phyloP scores from a whole-genome alignment of 2,113 vertebrate species.

The Baryphthengus martii region DNA sequence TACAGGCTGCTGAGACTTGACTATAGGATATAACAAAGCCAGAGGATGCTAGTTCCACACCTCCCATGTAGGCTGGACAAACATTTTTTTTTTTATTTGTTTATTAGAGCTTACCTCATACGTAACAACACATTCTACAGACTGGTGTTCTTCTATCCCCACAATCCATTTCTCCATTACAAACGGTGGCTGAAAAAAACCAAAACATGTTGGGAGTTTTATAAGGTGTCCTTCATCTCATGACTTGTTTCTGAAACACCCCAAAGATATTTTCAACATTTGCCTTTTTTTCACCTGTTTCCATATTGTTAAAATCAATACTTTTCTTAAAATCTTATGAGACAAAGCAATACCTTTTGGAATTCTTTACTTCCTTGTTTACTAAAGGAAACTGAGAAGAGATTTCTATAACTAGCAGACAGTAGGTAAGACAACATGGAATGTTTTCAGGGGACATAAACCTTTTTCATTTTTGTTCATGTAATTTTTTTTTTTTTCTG shows the following conservation, averaged over 20 bases:
- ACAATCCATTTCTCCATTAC: constrained; percentile 98
- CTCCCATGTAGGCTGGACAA: not conserved
- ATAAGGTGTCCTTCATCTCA: not conserved
- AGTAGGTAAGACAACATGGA: not conserved
- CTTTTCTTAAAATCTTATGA: not conserved
- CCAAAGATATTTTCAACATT: not conserved
- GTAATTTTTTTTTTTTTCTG: not conserved
- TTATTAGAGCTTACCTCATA: constrained; percentile 85
- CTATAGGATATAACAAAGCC: constrained; percentile 20
- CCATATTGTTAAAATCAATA: not conserved
- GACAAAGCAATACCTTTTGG: not conserved
- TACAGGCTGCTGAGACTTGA: not conserved
- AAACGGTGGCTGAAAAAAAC: constrained; percentile 89
- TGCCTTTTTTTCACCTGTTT: not conserved
- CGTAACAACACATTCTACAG: constrained; percentile 87
- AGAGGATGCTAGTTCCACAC: not conserved
- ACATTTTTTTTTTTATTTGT: not conserved
- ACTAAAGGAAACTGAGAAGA: not conserved
- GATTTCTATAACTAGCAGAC: not conserved
- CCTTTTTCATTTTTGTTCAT: not conserved
- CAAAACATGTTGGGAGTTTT: constrained; percentile 32
- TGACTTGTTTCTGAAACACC: not conserved
- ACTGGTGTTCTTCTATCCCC: constrained; percentile 84
- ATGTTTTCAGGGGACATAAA: not conserved
- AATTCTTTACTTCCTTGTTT: not conserved